Conservation (phyloP, 2,797 vertebrate genomes). For the Sebastes taczanowskii region DNA sequence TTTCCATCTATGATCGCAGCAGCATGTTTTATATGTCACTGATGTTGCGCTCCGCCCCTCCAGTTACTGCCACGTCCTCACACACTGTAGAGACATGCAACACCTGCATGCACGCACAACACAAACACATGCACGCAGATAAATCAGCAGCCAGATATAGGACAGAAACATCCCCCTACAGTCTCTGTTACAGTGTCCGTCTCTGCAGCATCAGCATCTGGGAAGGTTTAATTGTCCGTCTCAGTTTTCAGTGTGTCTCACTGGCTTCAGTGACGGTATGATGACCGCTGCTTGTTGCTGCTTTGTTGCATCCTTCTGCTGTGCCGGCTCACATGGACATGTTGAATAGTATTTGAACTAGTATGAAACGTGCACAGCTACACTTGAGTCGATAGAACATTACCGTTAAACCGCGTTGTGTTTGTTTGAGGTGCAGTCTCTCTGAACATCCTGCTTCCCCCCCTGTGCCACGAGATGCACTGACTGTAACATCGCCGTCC, state of each 20-base stretch:
- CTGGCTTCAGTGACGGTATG: not conserved
- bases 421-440: not conserved
- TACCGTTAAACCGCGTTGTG: not conserved
- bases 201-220: not conserved
- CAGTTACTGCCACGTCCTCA: not conserved
- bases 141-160: not conserved
- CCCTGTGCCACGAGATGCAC: not conserved
- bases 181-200: not conserved
- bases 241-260: not conserved
- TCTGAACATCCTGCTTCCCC: not conserved
- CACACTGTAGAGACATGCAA: not conserved
- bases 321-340: not conserved
- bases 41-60: not conserved
- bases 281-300: conserved; percentile 22
- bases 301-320: conserved; percentile 13
- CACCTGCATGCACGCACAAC: not conserved
- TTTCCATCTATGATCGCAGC: not conserved
- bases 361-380: not conserved
- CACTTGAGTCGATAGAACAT: not conserved
- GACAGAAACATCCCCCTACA: not conserved
- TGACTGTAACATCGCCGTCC: not conserved
- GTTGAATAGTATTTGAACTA: not conserved
- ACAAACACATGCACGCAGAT: not conserved
- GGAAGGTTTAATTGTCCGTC: not conserved
- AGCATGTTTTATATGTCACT: not conserved